These are phyloP conservation scores for Ispidina lecontei DNA, from an alignment of 2,797 vertebrate species.

Conservation along the genomic window DNA sequence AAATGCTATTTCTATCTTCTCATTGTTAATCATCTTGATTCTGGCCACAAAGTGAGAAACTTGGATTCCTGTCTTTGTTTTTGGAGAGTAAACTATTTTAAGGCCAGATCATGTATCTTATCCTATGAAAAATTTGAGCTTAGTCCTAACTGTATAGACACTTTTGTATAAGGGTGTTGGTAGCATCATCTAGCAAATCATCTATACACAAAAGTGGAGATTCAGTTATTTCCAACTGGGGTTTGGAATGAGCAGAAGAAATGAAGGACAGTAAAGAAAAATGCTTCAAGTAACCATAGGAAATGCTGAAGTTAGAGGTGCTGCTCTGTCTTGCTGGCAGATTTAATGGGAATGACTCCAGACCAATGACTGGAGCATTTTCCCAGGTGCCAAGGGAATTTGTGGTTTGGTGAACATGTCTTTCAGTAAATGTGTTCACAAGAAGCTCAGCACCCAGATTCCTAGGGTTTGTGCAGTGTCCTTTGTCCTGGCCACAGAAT, in stretches of 20 bases:
- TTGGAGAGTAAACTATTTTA: background rate
- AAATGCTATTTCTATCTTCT: background rate
- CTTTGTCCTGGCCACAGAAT: background rate
- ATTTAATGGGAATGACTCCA: background rate
- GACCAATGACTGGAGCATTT: background rate
- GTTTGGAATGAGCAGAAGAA: background rate
- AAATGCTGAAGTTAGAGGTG: background rate
- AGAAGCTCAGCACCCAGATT: background rate
- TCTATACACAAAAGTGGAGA: background rate
- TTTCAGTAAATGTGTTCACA: rapidly evolving
- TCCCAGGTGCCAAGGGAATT: background rate
- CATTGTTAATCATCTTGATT: background rate
- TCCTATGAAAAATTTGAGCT: background rate
- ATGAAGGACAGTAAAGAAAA: background rate
- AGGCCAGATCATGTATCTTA: background rate
- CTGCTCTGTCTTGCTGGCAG: background rate
- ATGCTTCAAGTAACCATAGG: background rate
- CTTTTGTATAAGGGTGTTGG: background rate
- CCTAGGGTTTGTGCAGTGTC: background rate
- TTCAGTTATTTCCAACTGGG: background rate
- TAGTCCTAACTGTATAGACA: background rate
- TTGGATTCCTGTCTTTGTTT: background rate
- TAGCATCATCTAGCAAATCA: background rate
- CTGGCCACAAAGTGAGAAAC: background rate
- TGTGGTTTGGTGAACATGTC: background rate